Evolutionary conservation across 2,888 invertebrate species (phyloP), one percentile per base, ranked within the genome.

Genomic region (Camponotus fellah): DNA sequence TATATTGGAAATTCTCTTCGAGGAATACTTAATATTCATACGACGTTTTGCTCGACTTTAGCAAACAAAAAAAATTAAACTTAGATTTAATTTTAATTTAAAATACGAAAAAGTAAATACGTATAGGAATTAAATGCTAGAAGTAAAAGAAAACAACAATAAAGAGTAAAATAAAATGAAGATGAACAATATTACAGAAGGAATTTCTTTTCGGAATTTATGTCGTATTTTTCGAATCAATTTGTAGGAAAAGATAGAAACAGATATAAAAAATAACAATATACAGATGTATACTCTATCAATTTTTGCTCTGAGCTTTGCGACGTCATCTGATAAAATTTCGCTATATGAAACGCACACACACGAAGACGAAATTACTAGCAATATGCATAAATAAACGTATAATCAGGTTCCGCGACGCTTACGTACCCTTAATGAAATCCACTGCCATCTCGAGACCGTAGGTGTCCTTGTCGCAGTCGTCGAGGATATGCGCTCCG

Each of bases 381-480:
- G 46, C 75, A 46, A 64, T 26, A 62, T 26, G 26, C 26, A 10
- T 40, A 21, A n/a, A 37, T 40, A 46, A 58, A 5, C 6, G 12
- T 12, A 17, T 40, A 32, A 68, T 40, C 0, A 43, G n/a, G 1
- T 14, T 3, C 17, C 6, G 4, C 1, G 40, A 10, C 12, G 14
- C 10, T 8, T 53, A 88, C 96, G 95, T 95, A 98, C 98, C 98
- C 96, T 98, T 98, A 89, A 98, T 98, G 94, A 98, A 98, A 95
- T 98, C 98, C 65, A 98, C 97, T 1, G 98, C 98, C 97, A 98
- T 98, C 95, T 98, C 98, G 75, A 98, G 96, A 0, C 98, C 98
- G 92, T 98, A 98, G 8, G 98, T 98, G 94, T 98, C 98, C 95
- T 97, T 97, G 95, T 98, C 98, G 94, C 98, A 98, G 95, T 98